These are phyloP conservation scores for Chondrosia reniformis DNA, from an alignment of 37 sponge, comb jelly and placozoan genomes.

Conservation along the genomic window DNA sequence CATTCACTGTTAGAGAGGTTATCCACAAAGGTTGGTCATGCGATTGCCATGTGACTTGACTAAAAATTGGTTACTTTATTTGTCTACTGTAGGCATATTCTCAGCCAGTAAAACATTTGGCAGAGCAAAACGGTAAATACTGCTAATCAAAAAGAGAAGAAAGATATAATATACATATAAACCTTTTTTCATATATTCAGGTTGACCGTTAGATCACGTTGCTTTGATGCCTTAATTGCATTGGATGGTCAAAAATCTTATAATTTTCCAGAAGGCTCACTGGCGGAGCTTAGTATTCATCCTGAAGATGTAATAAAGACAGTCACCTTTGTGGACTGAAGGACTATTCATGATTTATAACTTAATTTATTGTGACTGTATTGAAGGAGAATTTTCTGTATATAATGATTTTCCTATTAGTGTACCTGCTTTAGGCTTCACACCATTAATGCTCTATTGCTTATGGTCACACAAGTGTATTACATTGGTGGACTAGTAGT, in stretches of 20 bases:
- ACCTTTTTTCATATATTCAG: not conserved
- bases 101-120: slow-evolving; percentile 32
- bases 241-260: slow-evolving; percentile 53
- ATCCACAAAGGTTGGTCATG: slow-evolving; percentile 45
- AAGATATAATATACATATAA: not conserved
- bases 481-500: too few species aligned
- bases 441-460: too few species aligned
- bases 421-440: too few species aligned
- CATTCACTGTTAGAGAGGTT: slow-evolving; percentile 65
- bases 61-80: slow-evolving; percentile 1
- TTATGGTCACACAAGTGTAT: too few species aligned
- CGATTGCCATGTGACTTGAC: slow-evolving; percentile 10
- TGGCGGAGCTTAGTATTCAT: slow-evolving; percentile 38
- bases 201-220: slow-evolving; percentile 39
- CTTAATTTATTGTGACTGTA: too few species aligned
- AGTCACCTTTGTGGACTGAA: slow-evolving; percentile 3
- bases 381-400: too few species aligned
- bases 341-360: not conserved
- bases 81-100: slow-evolving; percentile 57
- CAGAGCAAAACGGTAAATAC: slow-evolving; percentile 12
- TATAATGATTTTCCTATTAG: too few species aligned
- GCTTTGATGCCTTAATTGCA: slow-evolving; percentile 50
- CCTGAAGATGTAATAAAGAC: slow-evolving; percentile 47
- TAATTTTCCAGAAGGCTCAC: slow-evolving; percentile 47
- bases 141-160: too few species aligned